Base-by-base conservation (phyloP, 1,140 invertebrate species). In the Epicauta chinensis region DNA sequence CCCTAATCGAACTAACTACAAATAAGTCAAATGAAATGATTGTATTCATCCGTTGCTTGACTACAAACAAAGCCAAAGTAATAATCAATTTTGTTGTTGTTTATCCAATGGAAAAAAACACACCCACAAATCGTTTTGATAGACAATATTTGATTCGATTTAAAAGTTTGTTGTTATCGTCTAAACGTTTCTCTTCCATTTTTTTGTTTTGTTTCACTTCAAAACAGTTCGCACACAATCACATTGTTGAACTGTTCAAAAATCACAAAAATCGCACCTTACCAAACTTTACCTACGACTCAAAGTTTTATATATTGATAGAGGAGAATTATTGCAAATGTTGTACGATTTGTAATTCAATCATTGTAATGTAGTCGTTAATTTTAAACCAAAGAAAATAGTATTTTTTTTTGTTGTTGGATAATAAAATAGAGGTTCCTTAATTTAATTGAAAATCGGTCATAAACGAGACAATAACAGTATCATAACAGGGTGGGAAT, bases 391-490 rank as follows among this genome's bases (percentile, higher is more conserved):
- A 23, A 23, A 23, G 23, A 23, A 3, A 23, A 23, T 23, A 23
- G 23, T 23, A 23, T 23, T 5, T 23, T 38, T 16, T 14, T 7
- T 38, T 38, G 9, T 9, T n/a, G 17, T 30, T n/a, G 13, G 14
- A 30, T 43, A 7, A 23, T 23, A 41, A 53, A 53, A 53, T 40
- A 47, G 51, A 53, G 37, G 46, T 38, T 53, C 39, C 51, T 47
- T 40, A 15, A 11, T 16, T 32, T 13, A 14, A 14, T 40, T 23
- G 4, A 7, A 7, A 7, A 5, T 23, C 7, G 23, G 7, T n/a
- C n/a, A 23, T 23, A 3, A 23, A 23, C 7, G 7, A 37, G 32
- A 55, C 36, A 53, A 53, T 53, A 46, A 46, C 23, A 23, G 4
- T 5, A 23, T 23, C 4, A 23, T 23, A 23, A 47, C 54, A 56